Evolutionary conservation across 1,140 invertebrate species (phyloP).

Genomic region (Melanaphis sacchari): DNA sequence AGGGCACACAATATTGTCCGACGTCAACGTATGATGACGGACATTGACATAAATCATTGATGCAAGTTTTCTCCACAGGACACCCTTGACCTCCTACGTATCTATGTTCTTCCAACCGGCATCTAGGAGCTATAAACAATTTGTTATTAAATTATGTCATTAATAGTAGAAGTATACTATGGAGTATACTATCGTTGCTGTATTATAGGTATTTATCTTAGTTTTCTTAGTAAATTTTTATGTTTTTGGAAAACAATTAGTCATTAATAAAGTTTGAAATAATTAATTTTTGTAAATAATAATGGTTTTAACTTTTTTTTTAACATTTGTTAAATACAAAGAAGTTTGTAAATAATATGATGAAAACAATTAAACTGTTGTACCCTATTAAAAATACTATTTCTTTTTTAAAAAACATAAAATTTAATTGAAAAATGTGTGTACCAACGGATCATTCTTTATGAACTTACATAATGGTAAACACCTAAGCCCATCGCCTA

Average conservation of each 20-base stretch:
- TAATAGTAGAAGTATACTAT: background rate
- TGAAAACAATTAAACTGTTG: background rate
- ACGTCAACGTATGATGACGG: background rate
- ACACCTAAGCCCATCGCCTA: constrained; percentile 67
- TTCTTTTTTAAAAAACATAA: background rate
- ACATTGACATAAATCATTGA: background rate
- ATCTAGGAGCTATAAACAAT: background rate
- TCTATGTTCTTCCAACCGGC: background rate
- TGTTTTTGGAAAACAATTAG: background rate
- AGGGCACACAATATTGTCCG: background rate
- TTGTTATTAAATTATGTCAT: background rate
- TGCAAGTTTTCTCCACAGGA: background rate
- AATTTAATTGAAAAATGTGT: background rate
- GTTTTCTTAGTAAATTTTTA: background rate
- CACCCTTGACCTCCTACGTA: constrained; percentile 24
- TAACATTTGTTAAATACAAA: background rate
- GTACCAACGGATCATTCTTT: background rate
- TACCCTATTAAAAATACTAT: background rate
- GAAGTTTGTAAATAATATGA: background rate
- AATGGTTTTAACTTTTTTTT: too few species aligned
- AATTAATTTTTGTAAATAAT: background rate
- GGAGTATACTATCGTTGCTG: background rate
- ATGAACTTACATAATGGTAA: constrained; percentile 55
- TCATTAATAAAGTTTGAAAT: too few species aligned
- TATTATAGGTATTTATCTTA: background rate